Evolutionary conservation across 2,888 invertebrate species (phyloP).

Genomic region (Cheilosia variabilis): DNA sequence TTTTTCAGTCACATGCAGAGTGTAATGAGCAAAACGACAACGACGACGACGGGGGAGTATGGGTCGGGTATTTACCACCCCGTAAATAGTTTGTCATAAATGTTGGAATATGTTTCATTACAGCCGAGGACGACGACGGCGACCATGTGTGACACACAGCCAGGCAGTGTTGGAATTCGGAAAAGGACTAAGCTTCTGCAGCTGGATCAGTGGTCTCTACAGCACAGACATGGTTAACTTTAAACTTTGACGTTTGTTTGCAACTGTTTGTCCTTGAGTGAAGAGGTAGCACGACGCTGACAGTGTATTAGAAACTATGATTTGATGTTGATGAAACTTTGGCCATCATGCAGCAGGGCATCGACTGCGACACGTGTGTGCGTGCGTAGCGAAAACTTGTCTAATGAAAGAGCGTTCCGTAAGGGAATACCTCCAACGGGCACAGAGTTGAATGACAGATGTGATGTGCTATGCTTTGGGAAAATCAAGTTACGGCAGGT

Average conservation of each 20-base stretch:
- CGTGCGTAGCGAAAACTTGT: slow-evolving; percentile 22
- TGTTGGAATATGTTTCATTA: slow-evolving; percentile 67
- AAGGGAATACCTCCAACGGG: neutral
- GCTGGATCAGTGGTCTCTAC: slow-evolving; percentile 66
- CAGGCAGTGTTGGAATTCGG: slow-evolving; percentile 3
- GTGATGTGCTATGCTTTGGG: neutral
- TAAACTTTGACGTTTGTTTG: slow-evolving; percentile 63
- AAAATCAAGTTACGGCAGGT: neutral
- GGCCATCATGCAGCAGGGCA: neutral
- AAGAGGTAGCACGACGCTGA: neutral
- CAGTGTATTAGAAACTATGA: slow-evolving; percentile 45
- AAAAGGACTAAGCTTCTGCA: slow-evolving; percentile 32
- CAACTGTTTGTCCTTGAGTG: neutral
- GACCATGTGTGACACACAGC: neutral
- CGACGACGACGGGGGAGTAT: slow-evolving; percentile 17
- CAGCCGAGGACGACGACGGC: slow-evolving; percentile 11
- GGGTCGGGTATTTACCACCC: slow-evolving; percentile 48
- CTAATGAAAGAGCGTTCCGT: slow-evolving; percentile 16
- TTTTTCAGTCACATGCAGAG: slow-evolving; percentile 37
- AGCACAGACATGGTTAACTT: slow-evolving; percentile 21
- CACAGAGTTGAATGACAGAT: neutral
- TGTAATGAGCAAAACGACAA: slow-evolving; percentile 30
- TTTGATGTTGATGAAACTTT: slow-evolving; percentile 48
- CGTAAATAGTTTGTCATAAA: slow-evolving; percentile 69
- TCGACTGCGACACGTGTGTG: neutral